Percentiles rank a stretch among this genome's conserved stretches.
Conservation (phyloP, 1,140 invertebrate genomes). For the Drosophila dunni region DNA sequence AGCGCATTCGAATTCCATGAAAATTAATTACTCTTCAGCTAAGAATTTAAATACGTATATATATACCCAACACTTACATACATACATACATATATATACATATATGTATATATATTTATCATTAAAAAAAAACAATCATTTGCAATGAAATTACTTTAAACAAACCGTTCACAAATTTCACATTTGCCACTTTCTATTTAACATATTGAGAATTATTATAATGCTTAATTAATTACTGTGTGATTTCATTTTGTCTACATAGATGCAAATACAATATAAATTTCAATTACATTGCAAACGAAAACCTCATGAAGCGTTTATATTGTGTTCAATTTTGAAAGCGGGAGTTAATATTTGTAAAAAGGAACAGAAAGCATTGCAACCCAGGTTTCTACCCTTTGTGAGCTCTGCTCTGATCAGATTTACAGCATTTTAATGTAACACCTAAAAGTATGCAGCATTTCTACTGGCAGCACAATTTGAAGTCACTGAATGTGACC, state of each 20-base stretch:
- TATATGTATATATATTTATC: slow-evolving; percentile 64
- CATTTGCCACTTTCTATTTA: slow-evolving; percentile 30
- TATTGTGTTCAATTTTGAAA: background rate
- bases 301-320: background rate
- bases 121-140: slow-evolving; percentile 52
- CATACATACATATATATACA: slow-evolving; percentile 32
- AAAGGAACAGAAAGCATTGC: too few species aligned
- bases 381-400: too few species aligned
- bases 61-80: slow-evolving; percentile 30
- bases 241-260: slow-evolving; percentile 55
- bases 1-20: slow-evolving; percentile 71
- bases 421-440: background rate
- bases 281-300: slow-evolving; percentile 75
- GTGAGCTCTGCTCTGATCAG: too few species aligned
- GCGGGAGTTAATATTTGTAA: background rate
- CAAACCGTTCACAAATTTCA: slow-evolving; percentile 54
- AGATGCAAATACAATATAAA: slow-evolving; percentile 73
- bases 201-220: slow-evolving; percentile 28
- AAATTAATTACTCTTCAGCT: slow-evolving; percentile 73
- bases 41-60: slow-evolving; percentile 61
- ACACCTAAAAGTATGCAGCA: background rate
- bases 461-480: background rate
- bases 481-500: too few species aligned
- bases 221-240: slow-evolving; percentile 63
- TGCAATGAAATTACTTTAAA: slow-evolving; percentile 68